Evolutionary conservation across 1,140 invertebrate genomes (phyloP), one percentile per base, ranked within the genome.

Genomic region (Eupristina koningsbergeri): DNA sequence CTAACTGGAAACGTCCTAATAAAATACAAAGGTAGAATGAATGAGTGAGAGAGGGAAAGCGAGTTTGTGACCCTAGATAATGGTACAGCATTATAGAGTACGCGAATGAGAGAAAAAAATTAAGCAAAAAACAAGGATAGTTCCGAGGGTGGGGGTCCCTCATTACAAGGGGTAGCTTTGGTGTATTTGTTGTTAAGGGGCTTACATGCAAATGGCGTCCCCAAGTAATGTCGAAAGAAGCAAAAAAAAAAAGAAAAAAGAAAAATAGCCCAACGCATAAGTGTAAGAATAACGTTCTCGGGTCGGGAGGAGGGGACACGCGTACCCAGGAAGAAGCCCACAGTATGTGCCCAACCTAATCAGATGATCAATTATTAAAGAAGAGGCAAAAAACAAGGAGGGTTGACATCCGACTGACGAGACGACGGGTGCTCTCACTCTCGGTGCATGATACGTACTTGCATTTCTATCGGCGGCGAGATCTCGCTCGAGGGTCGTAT

Each of bases 311-410:
- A 73, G 80, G 63, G 84, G 85, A 11, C 79, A 73, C 80, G 86
- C 41, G 41, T 7, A 11, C 50, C 71, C 34, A 61, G 58, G 81
- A 83, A 85, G 86, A 84, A 71, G 67, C 39, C 36, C 58, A 36
- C 17, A 89, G 88, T 89, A 89, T 90, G 86, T 91, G 91, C 90
- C 89, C 91, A 91, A 91, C 90, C 89, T 91, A 92, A 91, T 91
- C 91, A 91, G 90, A 92, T 92, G 90, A 92, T 91, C 91, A 92
- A 92, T 92, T 92, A 92, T 92, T 91, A 91, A 92, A 90, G 89
- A 86, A 87, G 84, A 88, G 87, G 88, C 89, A 90, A 92, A 92
- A 89, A 91, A 91, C 89, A 91, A 91, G 89, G 89, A 91, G 91
- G 91, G 91, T 91, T 92, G 91, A 92, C 91, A 91, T 90, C 87